A percentile compares a stretch with the other conserved stretches of the same genome.
These are phyloP conservation scores for Porites divaricata DNA, from an alignment of 92 coral and sea anemone species.

Conservation along the genomic window DNA sequence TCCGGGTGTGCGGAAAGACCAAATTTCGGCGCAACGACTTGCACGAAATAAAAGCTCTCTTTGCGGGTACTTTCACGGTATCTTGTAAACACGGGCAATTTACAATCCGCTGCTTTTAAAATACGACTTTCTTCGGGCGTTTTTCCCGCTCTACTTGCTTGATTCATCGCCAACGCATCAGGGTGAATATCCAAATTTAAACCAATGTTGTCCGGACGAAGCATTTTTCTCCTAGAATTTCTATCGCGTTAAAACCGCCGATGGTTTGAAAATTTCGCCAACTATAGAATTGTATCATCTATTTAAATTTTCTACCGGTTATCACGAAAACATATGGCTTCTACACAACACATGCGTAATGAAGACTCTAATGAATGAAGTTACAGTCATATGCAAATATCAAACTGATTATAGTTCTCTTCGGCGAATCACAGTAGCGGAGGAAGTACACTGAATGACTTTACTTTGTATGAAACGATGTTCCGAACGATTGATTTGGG, in stretches of 20 bases:
- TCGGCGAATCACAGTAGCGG: neutral
- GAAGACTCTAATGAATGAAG: too few relatives aligned
- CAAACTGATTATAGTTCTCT: neutral
- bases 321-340: constrained; percentile 31
- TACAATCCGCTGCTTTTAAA: constrained; percentile 79
- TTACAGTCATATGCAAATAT: constrained; percentile 32
- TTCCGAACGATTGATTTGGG: too few relatives aligned
- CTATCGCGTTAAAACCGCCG: constrained; percentile 6
- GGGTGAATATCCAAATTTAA: constrained; percentile 90
- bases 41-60: constrained; percentile 80
- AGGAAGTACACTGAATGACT: neutral
- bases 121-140: constrained; percentile 89
- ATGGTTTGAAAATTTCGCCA: neutral
- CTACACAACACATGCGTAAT: constrained; percentile 20
- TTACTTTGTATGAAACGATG: too few relatives aligned
- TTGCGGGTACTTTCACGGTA: constrained; percentile 83
- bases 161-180: constrained; percentile 85
- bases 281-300: neutral
- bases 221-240: neutral
- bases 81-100: constrained; percentile 82
- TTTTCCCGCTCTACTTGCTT: constrained; percentile 83
- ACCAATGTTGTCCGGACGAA: constrained; percentile 35
- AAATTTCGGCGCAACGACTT: constrained; percentile 80
- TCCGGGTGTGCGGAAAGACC: constrained; percentile 83
- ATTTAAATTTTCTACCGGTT: neutral